phyloP scores from a whole-genome alignment of 2,113 vertebrate genomes.

The Tetrao urogallus region DNA sequence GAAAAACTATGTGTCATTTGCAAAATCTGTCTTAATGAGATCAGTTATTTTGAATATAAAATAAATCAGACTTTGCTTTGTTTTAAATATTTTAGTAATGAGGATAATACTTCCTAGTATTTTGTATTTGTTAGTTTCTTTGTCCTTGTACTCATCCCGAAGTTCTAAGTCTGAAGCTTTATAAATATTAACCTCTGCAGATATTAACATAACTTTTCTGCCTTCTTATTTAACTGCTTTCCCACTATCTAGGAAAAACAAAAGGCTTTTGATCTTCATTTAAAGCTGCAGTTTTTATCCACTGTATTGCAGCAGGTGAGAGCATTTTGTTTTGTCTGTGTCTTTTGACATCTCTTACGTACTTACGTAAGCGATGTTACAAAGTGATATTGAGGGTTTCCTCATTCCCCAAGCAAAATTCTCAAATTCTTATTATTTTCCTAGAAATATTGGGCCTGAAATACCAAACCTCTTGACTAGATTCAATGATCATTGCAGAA shows the following conservation, averaged over 20 bases:
- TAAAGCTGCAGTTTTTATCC: constrained; percentile 85
- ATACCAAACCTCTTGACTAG: neutral
- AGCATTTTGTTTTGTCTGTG: constrained; percentile 41
- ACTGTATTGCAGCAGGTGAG: constrained; percentile 87
- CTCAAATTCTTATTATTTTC: neutral
- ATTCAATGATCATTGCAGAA: neutral
- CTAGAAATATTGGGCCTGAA: neutral
- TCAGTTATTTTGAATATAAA: neutral
- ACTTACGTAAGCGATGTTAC: constrained; percentile 43
- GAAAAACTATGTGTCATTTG: neutral
- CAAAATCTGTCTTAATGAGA: neutral
- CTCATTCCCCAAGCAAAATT: neutral
- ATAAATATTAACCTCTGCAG: constrained; percentile 3
- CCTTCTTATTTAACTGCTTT: constrained; percentile 69
- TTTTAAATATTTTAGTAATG: constrained; percentile 5
- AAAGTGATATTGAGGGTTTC: constrained; percentile 57
- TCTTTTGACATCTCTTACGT: neutral
- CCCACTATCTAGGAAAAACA: constrained; percentile 74
- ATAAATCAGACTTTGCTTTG: neutral
- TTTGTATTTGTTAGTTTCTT: neutral
- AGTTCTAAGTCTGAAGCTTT: constrained; percentile 22
- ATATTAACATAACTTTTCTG: constrained; percentile 60
- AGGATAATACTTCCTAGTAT: neutral
- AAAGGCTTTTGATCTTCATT: constrained; percentile 80
- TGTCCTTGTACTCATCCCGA: constrained; percentile 6